These are phyloP conservation scores for Exocentrus adspersus DNA, from an alignment of 2,888 invertebrate genomes.

Conservation along the genomic window DNA sequence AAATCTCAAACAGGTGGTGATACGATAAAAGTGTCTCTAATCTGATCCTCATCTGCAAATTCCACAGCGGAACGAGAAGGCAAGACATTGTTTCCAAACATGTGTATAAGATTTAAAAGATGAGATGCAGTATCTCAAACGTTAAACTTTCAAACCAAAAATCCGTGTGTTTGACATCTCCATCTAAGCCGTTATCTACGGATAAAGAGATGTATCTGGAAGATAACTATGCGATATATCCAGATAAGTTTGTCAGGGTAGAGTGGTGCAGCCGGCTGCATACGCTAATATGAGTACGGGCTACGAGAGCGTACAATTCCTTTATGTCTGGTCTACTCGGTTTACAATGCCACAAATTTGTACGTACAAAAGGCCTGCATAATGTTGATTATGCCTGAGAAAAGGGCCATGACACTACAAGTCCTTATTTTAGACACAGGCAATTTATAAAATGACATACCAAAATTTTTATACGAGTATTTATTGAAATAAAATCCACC, in stretches of 20 bases:
- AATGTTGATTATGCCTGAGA: slow-evolving; percentile 44
- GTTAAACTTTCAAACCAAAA: slow-evolving; percentile 35
- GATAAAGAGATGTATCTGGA: slow-evolving; percentile 62
- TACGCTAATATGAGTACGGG: slow-evolving; percentile 34
- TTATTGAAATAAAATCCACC: too few relatives aligned
- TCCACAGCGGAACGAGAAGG: background rate
- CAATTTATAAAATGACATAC: slow-evolving; percentile 6
- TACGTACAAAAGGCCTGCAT: slow-evolving; percentile 47
- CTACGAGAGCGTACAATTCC: slow-evolving; percentile 48
- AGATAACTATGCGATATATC: slow-evolving; percentile 56
- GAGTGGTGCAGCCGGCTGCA: slow-evolving; percentile 52
- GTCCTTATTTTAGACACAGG: slow-evolving; percentile 2
- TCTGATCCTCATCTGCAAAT: background rate
- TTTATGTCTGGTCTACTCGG: slow-evolving; percentile 53
- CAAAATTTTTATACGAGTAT: background rate
- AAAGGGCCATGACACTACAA: slow-evolving; percentile 39
- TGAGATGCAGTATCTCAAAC: slow-evolving; percentile 28
- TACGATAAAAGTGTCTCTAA: background rate
- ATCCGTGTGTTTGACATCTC: slow-evolving; percentile 63
- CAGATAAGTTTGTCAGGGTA: slow-evolving; percentile 53
- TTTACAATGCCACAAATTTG: slow-evolving; percentile 55
- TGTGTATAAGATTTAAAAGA: slow-evolving; percentile 33
- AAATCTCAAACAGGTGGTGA: too few relatives aligned
- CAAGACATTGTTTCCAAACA: slow-evolving; percentile 40
- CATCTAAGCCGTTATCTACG: slow-evolving; percentile 58